phyloP scores from a whole-genome alignment of 2,113 vertebrate genomes.

The Gambusia holbrooki region DNA sequence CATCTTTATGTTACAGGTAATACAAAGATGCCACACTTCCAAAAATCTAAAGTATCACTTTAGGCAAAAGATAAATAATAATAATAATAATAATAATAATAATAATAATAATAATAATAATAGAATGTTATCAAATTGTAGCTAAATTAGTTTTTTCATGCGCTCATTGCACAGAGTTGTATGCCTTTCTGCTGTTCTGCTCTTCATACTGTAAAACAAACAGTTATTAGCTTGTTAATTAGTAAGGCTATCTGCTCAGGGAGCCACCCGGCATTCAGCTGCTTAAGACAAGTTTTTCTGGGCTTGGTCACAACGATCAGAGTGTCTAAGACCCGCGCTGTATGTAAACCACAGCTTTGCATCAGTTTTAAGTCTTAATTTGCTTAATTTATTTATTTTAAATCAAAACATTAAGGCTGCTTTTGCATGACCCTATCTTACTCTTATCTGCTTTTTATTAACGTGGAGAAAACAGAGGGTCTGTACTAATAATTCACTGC shows the following conservation, averaged over 20 bases:
- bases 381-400: neutral
- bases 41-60: neutral
- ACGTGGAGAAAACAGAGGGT: neutral
- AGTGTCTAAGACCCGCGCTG: neutral
- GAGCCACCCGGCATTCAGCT: neutral
- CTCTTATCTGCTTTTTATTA: constrained; percentile 6
- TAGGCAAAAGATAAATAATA: neutral
- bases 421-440: neutral
- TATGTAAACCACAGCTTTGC: neutral
- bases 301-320: neutral
- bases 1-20: neutral
- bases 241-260: neutral
- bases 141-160: neutral
- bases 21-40: neutral
- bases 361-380: neutral
- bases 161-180: neutral
- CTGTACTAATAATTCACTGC: neutral
- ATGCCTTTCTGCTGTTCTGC: neutral
- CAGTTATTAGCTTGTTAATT: neutral
- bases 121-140: neutral
- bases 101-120: neutral
- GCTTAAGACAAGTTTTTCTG: neutral
- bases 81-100: neutral
- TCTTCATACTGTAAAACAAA: neutral
- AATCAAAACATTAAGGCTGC: neutral